Evolutionary conservation across 2,113 vertebrate species (phyloP), one percentile per base, ranked within the genome.

Genomic region (Aramus guarauna): DNA sequence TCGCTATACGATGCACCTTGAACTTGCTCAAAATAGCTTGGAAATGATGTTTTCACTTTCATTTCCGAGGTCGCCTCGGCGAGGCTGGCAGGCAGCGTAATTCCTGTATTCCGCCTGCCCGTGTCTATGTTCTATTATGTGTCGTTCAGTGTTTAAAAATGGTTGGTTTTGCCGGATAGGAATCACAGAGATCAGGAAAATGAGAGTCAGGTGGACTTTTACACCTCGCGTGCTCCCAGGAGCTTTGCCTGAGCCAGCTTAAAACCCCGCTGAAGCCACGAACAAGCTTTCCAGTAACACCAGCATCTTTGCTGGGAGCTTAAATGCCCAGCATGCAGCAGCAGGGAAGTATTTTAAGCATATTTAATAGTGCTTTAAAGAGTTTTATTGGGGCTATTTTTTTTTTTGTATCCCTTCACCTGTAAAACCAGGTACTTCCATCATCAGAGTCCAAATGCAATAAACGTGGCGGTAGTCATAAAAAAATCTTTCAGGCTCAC

Each of bases 61-160:
- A 9, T 34, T 66, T 48, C 52, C 0, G 1, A 43, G 52, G 63
- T 22, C 0, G 0, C 60, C 32, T 58, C 3, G 8, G 47, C 1
- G 1, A 67, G 79, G 41, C 62, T 36, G 83, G 67, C 48, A 29
- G 63, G 45, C 55, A 85, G 34, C 0, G 0, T 30, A 23, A 89
- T 71, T 75, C 74, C 62, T 5, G 1, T 34, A 7, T 39, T 71
- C 76, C 24, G 6, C 50, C 68, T 53, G 37, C 37, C 36, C 12
- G 2, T 15, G 15, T 36, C 58, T 53, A 7, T 24, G 47, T 50
- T 37, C 8, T 43, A 48, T 34, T 64, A 21, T 4, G 37, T 8
- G 12, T 39, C 4, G 1, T 27, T 48, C 9, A 7, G 29, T 26
- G n/a, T n/a, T 78, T 41, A 58, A 41, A 76, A 78, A 56, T 4